phyloP scores from a whole-genome alignment of 2,113 vertebrate genomes.

The Tragelaphus scriptus region DNA sequence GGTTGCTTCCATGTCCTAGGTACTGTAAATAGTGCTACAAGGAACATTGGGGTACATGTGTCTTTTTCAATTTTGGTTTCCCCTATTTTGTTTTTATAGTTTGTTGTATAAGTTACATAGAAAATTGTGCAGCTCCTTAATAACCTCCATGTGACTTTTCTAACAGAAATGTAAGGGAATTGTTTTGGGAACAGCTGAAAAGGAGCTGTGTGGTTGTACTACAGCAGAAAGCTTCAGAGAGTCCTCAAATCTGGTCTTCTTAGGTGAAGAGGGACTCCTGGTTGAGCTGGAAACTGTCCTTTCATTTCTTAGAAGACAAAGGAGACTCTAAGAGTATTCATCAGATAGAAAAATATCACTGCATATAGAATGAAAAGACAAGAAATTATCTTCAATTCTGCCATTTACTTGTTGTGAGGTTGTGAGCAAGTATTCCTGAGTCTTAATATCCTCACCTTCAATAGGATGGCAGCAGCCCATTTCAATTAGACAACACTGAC shows the following conservation, averaged over 20 bases:
- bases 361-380: background rate
- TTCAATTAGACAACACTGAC: background rate
- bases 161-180: background rate
- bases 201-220: no score
- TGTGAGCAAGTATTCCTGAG: no score
- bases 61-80: background rate
- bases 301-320: no score
- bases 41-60: background rate
- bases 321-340: no score
- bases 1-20: background rate
- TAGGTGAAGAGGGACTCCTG: background rate
- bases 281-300: no score
- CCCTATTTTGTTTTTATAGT: background rate
- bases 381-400: accelerated
- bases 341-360: background rate
- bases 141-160: background rate
- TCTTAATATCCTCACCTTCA: background rate
- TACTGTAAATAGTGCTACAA: background rate
- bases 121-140: background rate
- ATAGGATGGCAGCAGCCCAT: background rate
- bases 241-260: background rate
- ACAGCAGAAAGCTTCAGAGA: background rate
- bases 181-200: background rate
- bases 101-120: background rate
- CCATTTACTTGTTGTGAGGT: background rate